Percentiles rank a stretch among this genome's conserved stretches.
Evolutionary conservation across 1,140 invertebrate genomes (phyloP).

Genomic region (Drosophila kepulauana): DNA sequence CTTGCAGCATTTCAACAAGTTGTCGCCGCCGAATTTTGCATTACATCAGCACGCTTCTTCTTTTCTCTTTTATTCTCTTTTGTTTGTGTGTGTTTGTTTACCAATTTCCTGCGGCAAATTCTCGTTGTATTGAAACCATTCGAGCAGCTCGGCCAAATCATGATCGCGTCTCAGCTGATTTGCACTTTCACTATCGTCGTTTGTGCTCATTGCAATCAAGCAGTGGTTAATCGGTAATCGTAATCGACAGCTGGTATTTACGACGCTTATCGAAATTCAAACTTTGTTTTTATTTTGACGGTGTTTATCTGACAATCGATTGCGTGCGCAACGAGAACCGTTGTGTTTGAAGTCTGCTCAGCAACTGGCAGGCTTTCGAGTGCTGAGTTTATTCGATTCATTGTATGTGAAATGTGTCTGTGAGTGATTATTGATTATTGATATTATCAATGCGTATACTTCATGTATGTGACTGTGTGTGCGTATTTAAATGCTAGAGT

Average conservation of each 20-base stretch:
- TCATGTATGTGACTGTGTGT: neutral
- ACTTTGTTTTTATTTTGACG: neutral
- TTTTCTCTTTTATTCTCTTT: too few relatives aligned
- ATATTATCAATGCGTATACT: conserved; percentile 34
- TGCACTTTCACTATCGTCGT: conserved; percentile 30
- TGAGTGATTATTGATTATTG: conserved; percentile 62
- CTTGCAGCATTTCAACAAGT: conserved; percentile 36
- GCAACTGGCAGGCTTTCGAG: conserved; percentile 49
- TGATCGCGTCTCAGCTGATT: conserved; percentile 57
- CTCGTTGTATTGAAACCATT: conserved; percentile 73
- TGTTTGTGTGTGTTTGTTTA: conserved; percentile 40
- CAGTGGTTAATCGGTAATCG: neutral
- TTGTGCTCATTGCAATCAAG: conserved; percentile 40
- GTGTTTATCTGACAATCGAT: conserved; percentile 20
- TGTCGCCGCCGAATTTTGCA: neutral
- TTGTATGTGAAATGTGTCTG: conserved; percentile 23
- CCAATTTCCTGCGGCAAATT: conserved; percentile 79
- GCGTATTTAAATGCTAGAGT: conserved; percentile 2
- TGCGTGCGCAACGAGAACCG: conserved; percentile 35
- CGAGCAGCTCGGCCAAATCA: conserved; percentile 66
- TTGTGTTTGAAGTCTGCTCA: conserved; percentile 53
- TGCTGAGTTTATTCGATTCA: conserved; percentile 31
- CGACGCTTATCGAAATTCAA: conserved; percentile 3
- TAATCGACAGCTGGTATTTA: conserved; percentile 28
- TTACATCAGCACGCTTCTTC: conserved; percentile 10